These are phyloP conservation scores for Malurus elegans DNA, from an alignment of 2,113 vertebrate species.

Conservation along the genomic window DNA sequence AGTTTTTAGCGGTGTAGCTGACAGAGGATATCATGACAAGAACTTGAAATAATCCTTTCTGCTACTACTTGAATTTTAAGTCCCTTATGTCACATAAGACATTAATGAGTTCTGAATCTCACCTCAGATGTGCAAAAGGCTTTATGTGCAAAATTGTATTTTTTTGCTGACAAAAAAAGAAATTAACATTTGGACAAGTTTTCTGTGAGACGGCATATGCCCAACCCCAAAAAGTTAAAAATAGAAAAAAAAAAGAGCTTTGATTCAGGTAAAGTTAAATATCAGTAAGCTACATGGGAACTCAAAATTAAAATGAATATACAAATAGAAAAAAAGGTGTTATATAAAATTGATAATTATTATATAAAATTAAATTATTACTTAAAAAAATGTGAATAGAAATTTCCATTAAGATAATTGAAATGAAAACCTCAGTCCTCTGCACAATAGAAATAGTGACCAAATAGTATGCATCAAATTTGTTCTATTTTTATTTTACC, in stretches of 20 bases:
- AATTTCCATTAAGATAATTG: not conserved
- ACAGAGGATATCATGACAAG: not conserved
- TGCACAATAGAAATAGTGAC: not conserved
- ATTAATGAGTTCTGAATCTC: not conserved
- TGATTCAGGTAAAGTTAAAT: not conserved
- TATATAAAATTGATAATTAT: not conserved
- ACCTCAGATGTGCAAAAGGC: not conserved
- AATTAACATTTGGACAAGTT: not conserved
- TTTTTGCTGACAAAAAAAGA: not conserved
- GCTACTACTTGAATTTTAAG: not conserved
- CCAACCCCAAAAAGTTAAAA: not conserved
- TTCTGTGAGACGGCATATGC: not conserved
- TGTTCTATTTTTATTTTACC: not conserved
- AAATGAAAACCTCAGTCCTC: not conserved
- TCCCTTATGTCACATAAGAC: not conserved
- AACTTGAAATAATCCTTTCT: slow-evolving; percentile 1
- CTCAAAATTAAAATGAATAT: not conserved
- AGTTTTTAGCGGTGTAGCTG: not conserved
- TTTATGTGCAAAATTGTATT: not conserved
- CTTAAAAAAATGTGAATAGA: not conserved
- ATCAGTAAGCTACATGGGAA: not conserved
- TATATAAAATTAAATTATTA: not conserved
- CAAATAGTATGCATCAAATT: not conserved
- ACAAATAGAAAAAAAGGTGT: not conserved
- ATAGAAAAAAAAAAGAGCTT: not conserved